Evolutionary conservation across 2,888 invertebrate genomes (phyloP), one percentile per base, ranked within the genome.

Genomic region (Conus canariensis): DNA sequence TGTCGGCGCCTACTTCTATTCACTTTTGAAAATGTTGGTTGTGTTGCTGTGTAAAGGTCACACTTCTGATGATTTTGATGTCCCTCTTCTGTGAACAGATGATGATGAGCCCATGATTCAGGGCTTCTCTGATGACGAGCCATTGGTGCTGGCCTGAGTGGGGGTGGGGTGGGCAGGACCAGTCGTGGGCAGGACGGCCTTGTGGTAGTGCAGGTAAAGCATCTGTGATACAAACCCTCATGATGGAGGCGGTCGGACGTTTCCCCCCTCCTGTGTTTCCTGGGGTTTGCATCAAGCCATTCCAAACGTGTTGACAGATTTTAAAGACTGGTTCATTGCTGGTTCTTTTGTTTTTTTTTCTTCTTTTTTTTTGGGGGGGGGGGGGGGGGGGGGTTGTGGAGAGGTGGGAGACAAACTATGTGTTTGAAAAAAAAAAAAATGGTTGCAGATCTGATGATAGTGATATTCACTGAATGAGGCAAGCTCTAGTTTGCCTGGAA

Each of bases 81-180:
- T 64, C 64, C 30, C 22, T 80, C 22, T 80, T 80, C 30, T 58
- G 77, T 93, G 74, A 92, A 95, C 95, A 94, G 98, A 98, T 92
- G 96, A 96, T 93, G 98, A 98, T 95, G 98, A 98, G 95, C 98
- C 98, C 74, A 98, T 98, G 93, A 98, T 98, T 95, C 97, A 98
- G 95, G 98, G 98, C 60, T 99, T 99, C 96, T 98, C 98, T 0
- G 99, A 99, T 96, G 99, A 99, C 96, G 99, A 99, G 96, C 99
- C 98, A 90, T 97, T 99, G 93, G 98, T 99, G 94, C 98, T 98
- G 96, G 98, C 98, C 94, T 98, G 94, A 90, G 30, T 8, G 30
- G 77, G 30, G 45, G 77, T 9, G 25, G n/a, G 25, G 77, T 8
- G 77, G 12, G 25, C 19, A 19, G 83, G n/a, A 16, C 58, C 59